A percentile compares a stretch with the other conserved stretches of the same genome.
These are phyloP conservation scores for Pachydiplax longipennis DNA, from an alignment of 2,888 invertebrate genomes.

Conservation along the genomic window DNA sequence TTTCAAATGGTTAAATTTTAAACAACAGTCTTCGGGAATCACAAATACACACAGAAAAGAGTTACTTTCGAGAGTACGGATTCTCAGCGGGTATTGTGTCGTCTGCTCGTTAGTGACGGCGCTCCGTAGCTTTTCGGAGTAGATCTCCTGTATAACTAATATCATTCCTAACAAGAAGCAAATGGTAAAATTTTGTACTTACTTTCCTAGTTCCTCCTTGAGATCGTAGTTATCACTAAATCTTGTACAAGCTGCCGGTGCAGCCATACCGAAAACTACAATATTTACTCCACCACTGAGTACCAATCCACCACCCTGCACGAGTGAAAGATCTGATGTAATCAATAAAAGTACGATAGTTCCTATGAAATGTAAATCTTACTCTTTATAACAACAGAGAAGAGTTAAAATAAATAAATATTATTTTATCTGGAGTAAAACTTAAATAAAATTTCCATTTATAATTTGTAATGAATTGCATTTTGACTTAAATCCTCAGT, in stretches of 20 bases:
- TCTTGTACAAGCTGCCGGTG: conserved; percentile 91
- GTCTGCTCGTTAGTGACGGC: conserved; percentile 43
- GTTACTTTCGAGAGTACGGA: neutral
- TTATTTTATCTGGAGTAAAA: neutral
- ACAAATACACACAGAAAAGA: neutral
- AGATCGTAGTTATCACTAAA: conserved; percentile 99
- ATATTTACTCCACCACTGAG: conserved; percentile 54
- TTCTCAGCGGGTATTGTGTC: conserved; percentile 25
- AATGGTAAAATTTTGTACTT: conserved; percentile 63
- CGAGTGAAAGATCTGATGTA: conserved; percentile 52
- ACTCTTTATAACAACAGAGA: neutral
- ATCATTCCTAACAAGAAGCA: conserved; percentile 30
- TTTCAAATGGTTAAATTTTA: neutral
- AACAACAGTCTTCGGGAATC: neutral
- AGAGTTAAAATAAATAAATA: neutral
- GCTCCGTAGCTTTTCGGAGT: neutral
- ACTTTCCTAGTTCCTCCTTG: conserved; percentile 99
- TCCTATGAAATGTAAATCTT: neutral
- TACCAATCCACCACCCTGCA: conserved; percentile 54
- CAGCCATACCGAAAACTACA: conserved; percentile 74
- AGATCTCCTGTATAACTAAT: neutral
- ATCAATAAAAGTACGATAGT: conserved; percentile 48
- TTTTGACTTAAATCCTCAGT: neutral
- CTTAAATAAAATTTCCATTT: neutral
- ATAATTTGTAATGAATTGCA: neutral